Evolutionary conservation across 2,888 invertebrate genomes (phyloP).

Genomic region (Polymixis flavicincta): DNA sequence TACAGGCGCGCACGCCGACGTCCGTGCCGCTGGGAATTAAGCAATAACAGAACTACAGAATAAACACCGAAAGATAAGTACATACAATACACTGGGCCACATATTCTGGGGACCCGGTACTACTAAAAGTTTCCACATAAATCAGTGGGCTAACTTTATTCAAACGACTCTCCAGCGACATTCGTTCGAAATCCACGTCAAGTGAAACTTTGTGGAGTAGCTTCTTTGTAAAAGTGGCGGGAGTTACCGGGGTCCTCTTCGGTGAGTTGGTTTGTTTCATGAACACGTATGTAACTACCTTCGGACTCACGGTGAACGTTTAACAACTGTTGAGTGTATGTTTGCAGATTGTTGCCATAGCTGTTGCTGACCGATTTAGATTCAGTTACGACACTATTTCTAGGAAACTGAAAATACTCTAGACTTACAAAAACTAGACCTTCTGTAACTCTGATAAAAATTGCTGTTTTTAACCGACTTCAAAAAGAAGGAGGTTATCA

Average conservation of each 20-base stretch:
- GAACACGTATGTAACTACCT: constrained; percentile 71
- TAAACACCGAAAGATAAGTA: constrained; percentile 79
- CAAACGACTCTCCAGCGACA: constrained; percentile 90
- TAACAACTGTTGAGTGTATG: constrained; percentile 62
- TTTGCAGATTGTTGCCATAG: constrained; percentile 38
- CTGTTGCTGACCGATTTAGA: neutral
- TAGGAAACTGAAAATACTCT: neutral
- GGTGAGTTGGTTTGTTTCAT: constrained; percentile 74
- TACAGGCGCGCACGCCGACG: constrained; percentile 65
- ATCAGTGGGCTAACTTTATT: constrained; percentile 89
- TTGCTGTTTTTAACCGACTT: too few relatives aligned
- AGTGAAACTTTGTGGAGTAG: constrained; percentile 83
- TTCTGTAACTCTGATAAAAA: neutral
- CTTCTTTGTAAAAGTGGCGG: constrained; percentile 81
- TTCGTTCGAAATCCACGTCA: constrained; percentile 87
- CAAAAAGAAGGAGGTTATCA: too few relatives aligned
- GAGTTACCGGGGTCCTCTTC: constrained; percentile 72
- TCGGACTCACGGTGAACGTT: constrained; percentile 64
- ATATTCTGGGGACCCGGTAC: constrained; percentile 78
- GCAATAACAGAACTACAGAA: constrained; percentile 78
- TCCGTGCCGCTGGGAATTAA: constrained; percentile 77
- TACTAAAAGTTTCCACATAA: constrained; percentile 87
- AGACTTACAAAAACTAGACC: neutral
- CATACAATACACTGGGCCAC: constrained; percentile 83
- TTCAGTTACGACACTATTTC: neutral